Evolutionary conservation across 2,797 vertebrate genomes (phyloP), one percentile per base, ranked within the genome.

Genomic region (Picus viridis): DNA sequence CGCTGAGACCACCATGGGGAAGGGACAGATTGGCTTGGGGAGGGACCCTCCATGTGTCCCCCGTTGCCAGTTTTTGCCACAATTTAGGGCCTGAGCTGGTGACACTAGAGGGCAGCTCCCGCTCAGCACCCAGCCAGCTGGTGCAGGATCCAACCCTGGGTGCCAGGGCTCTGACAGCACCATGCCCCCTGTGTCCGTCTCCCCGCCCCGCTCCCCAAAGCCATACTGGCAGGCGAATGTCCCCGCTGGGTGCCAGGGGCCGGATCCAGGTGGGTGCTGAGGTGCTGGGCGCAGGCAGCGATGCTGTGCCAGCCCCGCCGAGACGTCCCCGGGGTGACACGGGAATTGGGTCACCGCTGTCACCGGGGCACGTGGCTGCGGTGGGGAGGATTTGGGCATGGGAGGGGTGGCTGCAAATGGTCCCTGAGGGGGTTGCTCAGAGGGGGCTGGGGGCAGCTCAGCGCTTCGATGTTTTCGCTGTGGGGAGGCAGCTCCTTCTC

Each of bases 301-400:
- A 7, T 11, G 53, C 41, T 6, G 47, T 34, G 47, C 67, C 47
- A 7, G 67, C 68, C 34, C 68, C 68, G 9, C 34, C 18, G 34
- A 5, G 2, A 22, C 39, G 9, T 89, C 79, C 89, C 79, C 2
- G 24, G 67, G 86, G 86, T 75, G 86, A 78, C 86, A 76, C 67
- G 7, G 84, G 89, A 89, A 89, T 14, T 89, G 91, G 93, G 91
- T 89, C 93, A 93, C 67, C 19, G 26, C 88, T 73, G 89, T n/a
- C 91, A 83, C 88, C 20, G 27, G 80, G 87, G 17, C 90, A 92
- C 87, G 80, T 85, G 93, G 93, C 90, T 62, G 84, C 23, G 0
- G 3, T 5, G 58, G 57, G 61, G 75, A 63, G 27, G 6, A 9
- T 56, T 27, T 9, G 65, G 22, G 34, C 16, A 0, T 1, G 54